Evolutionary conservation across 2,113 vertebrate species (phyloP), one percentile per base, ranked within the genome.

Genomic region (Pavo muticus): DNA sequence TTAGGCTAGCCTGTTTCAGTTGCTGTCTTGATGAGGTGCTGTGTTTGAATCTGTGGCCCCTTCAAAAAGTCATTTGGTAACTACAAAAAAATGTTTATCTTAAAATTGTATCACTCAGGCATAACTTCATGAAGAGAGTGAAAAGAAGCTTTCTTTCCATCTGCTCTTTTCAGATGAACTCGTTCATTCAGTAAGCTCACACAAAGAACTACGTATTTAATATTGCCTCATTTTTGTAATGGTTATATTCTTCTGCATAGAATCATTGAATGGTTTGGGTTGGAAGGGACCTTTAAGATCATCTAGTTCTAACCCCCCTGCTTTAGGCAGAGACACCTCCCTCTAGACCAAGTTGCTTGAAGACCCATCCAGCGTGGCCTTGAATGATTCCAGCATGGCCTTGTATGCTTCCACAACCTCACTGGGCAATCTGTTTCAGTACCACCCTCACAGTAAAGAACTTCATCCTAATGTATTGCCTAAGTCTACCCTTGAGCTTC

Each of bases 41-140:
- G 45, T 73, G 57, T 86, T 93, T 94, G 84, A 90, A 90, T 95
- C 90, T 78, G 77, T 95, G 87, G 77, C 52, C 84, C 70, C 45
- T 92, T 92, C 79, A 65, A 65, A 87, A 91, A 87, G 59, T 73
- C 29, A 47, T 88, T 95, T 80, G 91, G 39, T 45, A 68, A 63
- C 52, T 91, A 37, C 44, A 72, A n/a, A 67, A 65, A 65, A 56
- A 14, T 56, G 68, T 73, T 89, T 90, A 68, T 70, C 64, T 95
- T 86, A 84, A 88, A 91, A 80, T 87, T 81, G 24, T 19, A 32
- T 61, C 52, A 69, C 83, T 88, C 54, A 67, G 89, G 24, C 68
- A 27, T 65, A 90, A 59, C 87, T 91, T 94, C 74, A 35, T 75
- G 8, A 17, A 82, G 44, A 59, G 54, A 82, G 37, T 6, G 6